These are phyloP conservation scores for Anoplolepis gracilipes DNA, from an alignment of 1,140 invertebrate genomes.

Conservation along the genomic window DNA sequence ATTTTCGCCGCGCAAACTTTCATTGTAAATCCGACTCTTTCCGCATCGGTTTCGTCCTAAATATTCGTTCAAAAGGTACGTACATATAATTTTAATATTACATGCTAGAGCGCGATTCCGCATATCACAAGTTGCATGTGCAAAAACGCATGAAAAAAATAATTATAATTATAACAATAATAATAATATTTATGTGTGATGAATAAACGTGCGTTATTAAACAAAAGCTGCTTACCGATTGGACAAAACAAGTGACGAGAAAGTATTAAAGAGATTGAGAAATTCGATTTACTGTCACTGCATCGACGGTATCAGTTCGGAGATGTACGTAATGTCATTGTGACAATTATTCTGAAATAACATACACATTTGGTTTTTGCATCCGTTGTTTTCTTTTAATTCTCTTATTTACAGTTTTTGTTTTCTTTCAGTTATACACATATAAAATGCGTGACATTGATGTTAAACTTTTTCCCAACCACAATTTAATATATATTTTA, in stretches of 20 bases:
- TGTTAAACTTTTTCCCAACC: neutral
- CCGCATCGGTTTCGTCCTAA: neutral
- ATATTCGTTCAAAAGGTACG: constrained; percentile 21
- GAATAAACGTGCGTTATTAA: neutral
- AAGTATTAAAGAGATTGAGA: neutral
- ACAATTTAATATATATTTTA: neutral
- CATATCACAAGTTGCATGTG: neutral
- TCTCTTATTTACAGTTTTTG: too few species aligned
- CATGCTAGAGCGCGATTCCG: neutral
- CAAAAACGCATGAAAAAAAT: neutral
- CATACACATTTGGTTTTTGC: neutral
- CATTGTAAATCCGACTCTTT: neutral
- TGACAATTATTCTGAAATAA: neutral
- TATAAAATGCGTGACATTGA: neutral
- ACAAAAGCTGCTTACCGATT: neutral
- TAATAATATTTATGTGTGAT: neutral
- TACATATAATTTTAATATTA: neutral
- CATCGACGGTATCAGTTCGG: neutral
- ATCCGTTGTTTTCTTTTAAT: neutral
- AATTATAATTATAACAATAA: neutral
- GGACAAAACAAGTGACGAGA: neutral
- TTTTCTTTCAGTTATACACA: neutral
- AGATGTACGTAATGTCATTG: neutral
- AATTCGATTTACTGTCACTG: neutral
- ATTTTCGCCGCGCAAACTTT: neutral